Percentiles rank a stretch among this genome's conserved stretches.
These are phyloP conservation scores for Carettochelys insculpta DNA, from an alignment of 2,113 vertebrate species.

Conservation along the genomic window DNA sequence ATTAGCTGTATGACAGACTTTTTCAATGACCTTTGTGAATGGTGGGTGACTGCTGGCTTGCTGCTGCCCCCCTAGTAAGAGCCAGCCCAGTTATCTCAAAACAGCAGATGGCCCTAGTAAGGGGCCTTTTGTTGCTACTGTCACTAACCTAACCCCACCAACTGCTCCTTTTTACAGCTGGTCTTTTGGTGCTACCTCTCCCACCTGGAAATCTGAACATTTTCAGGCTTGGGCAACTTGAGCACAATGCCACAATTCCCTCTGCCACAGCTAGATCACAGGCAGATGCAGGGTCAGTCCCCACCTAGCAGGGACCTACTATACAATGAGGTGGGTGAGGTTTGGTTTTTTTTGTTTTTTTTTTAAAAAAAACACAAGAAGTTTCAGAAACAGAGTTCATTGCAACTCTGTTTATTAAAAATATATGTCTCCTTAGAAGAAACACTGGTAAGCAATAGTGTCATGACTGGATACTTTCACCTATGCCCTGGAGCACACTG, in stretches of 20 bases:
- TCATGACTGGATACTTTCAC: conserved; percentile 68
- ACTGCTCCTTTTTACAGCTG: background rate
- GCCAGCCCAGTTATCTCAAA: background rate
- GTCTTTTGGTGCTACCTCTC: background rate
- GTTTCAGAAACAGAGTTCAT: conserved; percentile 75
- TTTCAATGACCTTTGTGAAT: no score
- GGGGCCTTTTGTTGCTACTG: background rate
- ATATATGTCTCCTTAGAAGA: conserved; percentile 86
- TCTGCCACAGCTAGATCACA: background rate
- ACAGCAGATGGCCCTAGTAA: no score
- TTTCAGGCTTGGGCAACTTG: background rate
- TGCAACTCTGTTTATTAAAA: conserved; percentile 87
- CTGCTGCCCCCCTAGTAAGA: background rate
- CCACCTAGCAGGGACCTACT: background rate
- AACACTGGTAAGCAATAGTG: conserved; percentile 77
- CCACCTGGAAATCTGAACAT: background rate
- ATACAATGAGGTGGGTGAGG: background rate
- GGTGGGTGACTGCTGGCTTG: no score
- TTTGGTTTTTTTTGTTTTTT: no score
- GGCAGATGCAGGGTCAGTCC: background rate
- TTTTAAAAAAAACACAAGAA: no score
- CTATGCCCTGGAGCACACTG: conserved; percentile 62
- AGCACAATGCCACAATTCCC: background rate
- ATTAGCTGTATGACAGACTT: no score
- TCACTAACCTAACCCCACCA: background rate